Conservation (phyloP, 2,797 vertebrate species). For the Neosalanx taihuensis region DNA sequence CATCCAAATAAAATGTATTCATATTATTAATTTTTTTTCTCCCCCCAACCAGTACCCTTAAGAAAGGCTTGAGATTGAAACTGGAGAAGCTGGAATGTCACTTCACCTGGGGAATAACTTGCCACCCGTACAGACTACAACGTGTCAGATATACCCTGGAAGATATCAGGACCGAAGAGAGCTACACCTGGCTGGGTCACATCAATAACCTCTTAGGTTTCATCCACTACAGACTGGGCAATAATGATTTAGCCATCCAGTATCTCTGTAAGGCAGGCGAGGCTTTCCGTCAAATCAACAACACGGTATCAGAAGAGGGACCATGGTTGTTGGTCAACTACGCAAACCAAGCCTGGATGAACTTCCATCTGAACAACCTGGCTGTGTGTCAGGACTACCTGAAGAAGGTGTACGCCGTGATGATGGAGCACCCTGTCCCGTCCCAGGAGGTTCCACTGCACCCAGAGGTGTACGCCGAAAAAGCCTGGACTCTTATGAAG, state of each 20-base stretch:
- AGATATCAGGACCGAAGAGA: constrained; percentile 51
- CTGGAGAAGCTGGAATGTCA: constrained; percentile 57
- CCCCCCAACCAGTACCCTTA: constrained; percentile 5
- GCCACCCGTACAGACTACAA: constrained; percentile 9
- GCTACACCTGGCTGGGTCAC: constrained; percentile 59
- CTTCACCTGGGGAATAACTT: constrained; percentile 57
- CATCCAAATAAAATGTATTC: background rate
- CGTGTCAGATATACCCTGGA: constrained; percentile 35
- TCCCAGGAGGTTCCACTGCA: constrained; percentile 43
- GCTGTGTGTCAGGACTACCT: constrained; percentile 43
- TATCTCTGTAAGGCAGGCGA: constrained; percentile 50
- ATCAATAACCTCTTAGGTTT: constrained; percentile 61
- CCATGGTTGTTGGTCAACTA: constrained; percentile 63
- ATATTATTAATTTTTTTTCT: background rate
- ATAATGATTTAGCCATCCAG: constrained; percentile 11
- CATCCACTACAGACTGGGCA: constrained; percentile 43
- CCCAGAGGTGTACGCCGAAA: constrained; percentile 61
- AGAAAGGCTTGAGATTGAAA: constrained; percentile 12
- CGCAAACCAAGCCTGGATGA: constrained; percentile 61
- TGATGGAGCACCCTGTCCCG: constrained; percentile 44
- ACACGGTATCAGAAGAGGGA: constrained; percentile 47
- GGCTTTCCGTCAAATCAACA: constrained; percentile 52
- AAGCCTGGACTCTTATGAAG: constrained; percentile 65
- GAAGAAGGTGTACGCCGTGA: constrained; percentile 34
- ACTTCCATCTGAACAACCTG: constrained; percentile 32